Evolutionary conservation across 2,797 vertebrate genomes (phyloP).

Genomic region (Meriones psammophilus): DNA sequence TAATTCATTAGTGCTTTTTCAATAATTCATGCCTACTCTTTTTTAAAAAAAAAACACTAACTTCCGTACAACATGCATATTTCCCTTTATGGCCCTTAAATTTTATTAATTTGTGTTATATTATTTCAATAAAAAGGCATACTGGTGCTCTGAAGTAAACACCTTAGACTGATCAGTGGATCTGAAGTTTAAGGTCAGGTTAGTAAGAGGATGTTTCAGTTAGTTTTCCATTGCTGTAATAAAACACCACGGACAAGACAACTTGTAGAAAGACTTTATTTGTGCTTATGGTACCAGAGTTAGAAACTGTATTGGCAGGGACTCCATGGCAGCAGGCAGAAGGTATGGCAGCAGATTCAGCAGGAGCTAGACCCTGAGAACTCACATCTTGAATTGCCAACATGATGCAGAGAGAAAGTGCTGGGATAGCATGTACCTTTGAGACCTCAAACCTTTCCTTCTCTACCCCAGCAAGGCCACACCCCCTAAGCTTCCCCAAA

Average conservation of each 20-base stretch:
- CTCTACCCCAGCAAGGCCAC: background rate
- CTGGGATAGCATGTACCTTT: background rate
- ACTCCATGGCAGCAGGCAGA: background rate
- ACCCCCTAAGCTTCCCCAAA: background rate
- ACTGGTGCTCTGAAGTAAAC: background rate
- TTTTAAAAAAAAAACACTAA: background rate
- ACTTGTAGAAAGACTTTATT: background rate
- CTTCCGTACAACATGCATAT: background rate
- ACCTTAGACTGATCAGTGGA: background rate
- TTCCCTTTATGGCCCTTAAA: background rate
- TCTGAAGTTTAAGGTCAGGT: background rate
- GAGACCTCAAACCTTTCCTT: background rate
- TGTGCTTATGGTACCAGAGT: background rate
- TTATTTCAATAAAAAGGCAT: conserved; percentile 24
- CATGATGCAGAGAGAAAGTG: background rate
- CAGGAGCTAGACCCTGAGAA: background rate
- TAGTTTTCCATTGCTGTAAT: background rate
- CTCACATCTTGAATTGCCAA: background rate
- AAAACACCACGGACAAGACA: background rate
- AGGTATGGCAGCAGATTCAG: background rate
- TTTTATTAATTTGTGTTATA: conserved; percentile 11
- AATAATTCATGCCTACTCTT: background rate
- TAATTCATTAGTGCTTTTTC: conserved; percentile 21
- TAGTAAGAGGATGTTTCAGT: background rate
- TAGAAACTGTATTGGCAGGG: background rate